These are phyloP conservation scores for Plebejus anna DNA, from an alignment of 2,888 invertebrate species.

Conservation along the genomic window DNA sequence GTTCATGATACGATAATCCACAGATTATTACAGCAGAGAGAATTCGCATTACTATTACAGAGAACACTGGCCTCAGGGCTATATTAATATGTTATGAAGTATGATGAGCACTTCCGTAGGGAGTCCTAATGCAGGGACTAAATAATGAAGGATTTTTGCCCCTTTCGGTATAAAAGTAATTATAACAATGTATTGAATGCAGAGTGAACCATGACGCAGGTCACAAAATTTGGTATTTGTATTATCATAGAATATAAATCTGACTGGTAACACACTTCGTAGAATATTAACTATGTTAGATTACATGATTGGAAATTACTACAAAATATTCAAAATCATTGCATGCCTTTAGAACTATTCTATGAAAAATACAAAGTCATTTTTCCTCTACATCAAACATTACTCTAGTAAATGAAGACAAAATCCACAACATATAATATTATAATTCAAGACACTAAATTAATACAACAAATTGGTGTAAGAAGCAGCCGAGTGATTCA, in stretches of 20 bases:
- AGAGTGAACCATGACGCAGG: too few relatives aligned
- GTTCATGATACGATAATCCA: slow-evolving; percentile 37
- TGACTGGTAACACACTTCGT: too few relatives aligned
- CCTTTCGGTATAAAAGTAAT: neutral
- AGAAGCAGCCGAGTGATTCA: slow-evolving; percentile 40
- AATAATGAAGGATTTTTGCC: neutral
- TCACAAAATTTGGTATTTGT: too few relatives aligned
- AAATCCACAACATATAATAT: neutral
- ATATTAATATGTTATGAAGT: slow-evolving; percentile 23
- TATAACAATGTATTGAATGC: neutral
- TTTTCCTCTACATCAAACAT: too few relatives aligned
- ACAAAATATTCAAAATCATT: too few relatives aligned
- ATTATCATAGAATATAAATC: too few relatives aligned
- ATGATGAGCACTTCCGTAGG: slow-evolving; percentile 23
- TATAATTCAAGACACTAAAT: neutral
- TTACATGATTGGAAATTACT: too few relatives aligned
- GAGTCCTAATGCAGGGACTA: slow-evolving; percentile 1
- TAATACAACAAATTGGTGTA: slow-evolving; percentile 12
- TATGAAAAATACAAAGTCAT: too few relatives aligned
- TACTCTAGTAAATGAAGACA: too few relatives aligned
- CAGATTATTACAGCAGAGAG: slow-evolving; percentile 39
- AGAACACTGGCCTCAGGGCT: slow-evolving; percentile 12
- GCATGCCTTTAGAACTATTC: too few relatives aligned
- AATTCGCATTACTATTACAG: slow-evolving; percentile 34
- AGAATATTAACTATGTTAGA: too few relatives aligned